phyloP scores from a whole-genome alignment of 2,113 vertebrate genomes.

The Amia ocellicauda region DNA sequence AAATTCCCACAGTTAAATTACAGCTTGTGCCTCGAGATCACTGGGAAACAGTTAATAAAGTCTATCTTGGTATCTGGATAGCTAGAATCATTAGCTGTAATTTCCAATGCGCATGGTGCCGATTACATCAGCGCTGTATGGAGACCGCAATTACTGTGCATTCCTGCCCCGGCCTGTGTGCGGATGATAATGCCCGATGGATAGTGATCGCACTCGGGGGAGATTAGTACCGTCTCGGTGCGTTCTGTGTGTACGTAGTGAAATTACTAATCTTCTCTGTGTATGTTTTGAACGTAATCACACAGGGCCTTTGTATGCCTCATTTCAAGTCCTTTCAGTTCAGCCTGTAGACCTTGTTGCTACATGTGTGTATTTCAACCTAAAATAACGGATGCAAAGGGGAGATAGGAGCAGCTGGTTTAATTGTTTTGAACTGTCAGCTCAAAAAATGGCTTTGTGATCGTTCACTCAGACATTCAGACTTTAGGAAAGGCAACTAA shows the following conservation, averaged over 20 bases:
- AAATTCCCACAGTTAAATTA: conserved; percentile 22
- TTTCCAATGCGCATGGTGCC: conserved; percentile 8
- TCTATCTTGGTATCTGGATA: conserved; percentile 19
- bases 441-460: no score
- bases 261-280: background rate
- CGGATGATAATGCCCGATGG: conserved; percentile 20
- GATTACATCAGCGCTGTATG: background rate
- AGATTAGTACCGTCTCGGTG: background rate
- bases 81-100: conserved; percentile 1
- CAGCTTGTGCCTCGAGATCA: conserved; percentile 8
- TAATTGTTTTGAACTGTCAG: no score
- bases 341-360: background rate
- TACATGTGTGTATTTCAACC: background rate
- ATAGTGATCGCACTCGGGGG: background rate
- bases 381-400: background rate
- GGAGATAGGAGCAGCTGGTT: no score
- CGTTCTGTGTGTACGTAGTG: background rate
- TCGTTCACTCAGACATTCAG: no score
- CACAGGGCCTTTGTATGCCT: background rate
- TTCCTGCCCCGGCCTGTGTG: conserved; percentile 15
- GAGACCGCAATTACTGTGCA: conserved; percentile 11
- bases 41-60: conserved; percentile 22
- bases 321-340: background rate
- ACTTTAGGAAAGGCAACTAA: no score
- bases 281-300: background rate